Percentiles rank a stretch among this genome's conserved stretches.
phyloP scores from a whole-genome alignment of 2,113 vertebrate genomes.

The Phaethon lepturus region DNA sequence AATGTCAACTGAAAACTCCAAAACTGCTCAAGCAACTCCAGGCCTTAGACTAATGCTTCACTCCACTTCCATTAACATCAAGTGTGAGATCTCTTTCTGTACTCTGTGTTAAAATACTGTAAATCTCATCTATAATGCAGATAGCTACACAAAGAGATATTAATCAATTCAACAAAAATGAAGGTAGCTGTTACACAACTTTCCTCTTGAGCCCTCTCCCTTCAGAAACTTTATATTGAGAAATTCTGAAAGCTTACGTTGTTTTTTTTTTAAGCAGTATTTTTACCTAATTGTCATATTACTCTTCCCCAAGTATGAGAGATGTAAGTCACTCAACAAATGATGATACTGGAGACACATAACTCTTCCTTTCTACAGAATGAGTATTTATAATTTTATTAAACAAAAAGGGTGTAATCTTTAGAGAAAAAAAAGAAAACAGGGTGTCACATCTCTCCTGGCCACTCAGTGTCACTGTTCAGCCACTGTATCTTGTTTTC shows the following conservation, averaged over 20 bases:
- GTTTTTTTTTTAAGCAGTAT: not conserved
- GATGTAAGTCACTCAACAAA: rapidly evolving
- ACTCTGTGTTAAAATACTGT: not conserved
- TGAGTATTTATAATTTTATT: not conserved
- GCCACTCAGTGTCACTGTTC: conserved; percentile 69
- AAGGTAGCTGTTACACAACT: rapidly evolving
- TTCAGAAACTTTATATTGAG: not conserved
- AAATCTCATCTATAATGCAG: not conserved
- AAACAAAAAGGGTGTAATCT: not conserved
- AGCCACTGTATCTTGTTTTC: not conserved
- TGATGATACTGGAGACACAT: not conserved
- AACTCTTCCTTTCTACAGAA: not conserved
- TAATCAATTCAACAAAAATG: not conserved
- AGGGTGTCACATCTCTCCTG: conserved; percentile 10
- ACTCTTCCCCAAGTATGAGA: not conserved
- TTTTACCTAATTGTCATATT: not conserved
- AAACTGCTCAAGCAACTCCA: not conserved
- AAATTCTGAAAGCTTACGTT: not conserved
- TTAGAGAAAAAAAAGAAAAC: not conserved
- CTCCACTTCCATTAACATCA: not conserved
- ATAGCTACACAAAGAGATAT: not conserved
- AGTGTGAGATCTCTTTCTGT: not conserved
- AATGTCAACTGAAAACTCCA: not conserved
- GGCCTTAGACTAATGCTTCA: not conserved
- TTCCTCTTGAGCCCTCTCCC: not conserved